Percentiles rank a stretch among this genome's conserved stretches.
These are phyloP conservation scores for Leptocoma aspasia DNA, from an alignment of 2,113 vertebrate species.

Conservation along the genomic window DNA sequence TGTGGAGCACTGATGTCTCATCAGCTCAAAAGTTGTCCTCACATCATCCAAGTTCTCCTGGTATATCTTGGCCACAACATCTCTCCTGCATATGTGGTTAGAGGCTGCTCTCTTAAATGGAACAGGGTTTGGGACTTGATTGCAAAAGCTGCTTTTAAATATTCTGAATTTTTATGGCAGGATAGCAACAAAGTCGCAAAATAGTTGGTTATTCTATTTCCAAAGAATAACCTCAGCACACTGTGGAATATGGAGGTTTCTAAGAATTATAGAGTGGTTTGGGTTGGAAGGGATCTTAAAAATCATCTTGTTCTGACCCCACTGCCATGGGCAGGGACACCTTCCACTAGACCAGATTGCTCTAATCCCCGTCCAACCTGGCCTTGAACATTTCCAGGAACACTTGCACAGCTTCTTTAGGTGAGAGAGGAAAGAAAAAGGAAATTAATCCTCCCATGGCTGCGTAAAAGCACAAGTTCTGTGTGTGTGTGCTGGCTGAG, in stretches of 20 bases:
- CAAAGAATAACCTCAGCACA: not conserved
- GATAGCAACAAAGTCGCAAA: not conserved
- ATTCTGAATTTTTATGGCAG: not conserved
- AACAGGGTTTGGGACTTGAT: not conserved
- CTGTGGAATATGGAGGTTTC: not conserved
- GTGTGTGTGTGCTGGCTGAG: not conserved
- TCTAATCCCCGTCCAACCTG: not conserved
- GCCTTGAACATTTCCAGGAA: not conserved
- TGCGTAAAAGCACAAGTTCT: not conserved
- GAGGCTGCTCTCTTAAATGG: not conserved
- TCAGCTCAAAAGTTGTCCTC: not conserved
- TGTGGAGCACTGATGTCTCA: not conserved
- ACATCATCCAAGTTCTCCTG: fast-evolving
- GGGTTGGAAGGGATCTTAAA: not conserved
- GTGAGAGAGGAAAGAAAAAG: not conserved
- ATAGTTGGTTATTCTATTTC: no score
- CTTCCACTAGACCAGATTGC: not conserved
- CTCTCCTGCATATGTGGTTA: fast-evolving
- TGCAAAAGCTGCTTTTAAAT: not conserved
- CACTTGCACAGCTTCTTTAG: not conserved
- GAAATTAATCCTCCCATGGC: not conserved
- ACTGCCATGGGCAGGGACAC: not conserved
- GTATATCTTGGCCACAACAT: fast-evolving
- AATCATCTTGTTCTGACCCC: no score
- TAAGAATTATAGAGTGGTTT: not conserved